These are phyloP conservation scores for Antrozous pallidus DNA, from an alignment of 2,797 vertebrate species.

Conservation along the genomic window DNA sequence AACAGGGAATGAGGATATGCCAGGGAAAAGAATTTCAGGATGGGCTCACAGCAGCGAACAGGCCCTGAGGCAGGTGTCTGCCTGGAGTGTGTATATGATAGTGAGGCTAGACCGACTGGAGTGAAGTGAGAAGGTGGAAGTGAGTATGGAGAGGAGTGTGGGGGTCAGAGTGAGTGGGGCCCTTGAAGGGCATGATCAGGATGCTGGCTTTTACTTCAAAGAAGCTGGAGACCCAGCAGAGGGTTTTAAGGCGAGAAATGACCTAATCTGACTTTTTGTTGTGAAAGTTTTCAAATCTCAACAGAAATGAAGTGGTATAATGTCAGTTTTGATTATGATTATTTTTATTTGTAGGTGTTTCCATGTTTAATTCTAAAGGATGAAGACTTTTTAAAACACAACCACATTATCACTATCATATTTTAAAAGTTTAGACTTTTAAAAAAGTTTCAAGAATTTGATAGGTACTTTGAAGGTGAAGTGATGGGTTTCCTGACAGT, in stretches of 20 bases:
- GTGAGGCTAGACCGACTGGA: background rate
- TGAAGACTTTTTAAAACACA: background rate
- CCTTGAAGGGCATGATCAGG: background rate
- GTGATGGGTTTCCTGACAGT: background rate
- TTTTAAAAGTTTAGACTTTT: conserved; percentile 21
- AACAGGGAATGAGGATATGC: background rate
- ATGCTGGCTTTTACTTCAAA: background rate
- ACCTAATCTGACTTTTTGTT: background rate
- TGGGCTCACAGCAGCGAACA: background rate
- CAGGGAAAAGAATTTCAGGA: background rate
- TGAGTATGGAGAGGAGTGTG: background rate
- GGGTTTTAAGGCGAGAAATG: background rate
- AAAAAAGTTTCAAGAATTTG: conserved; percentile 22
- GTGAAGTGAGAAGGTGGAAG: background rate
- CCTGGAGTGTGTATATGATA: background rate
- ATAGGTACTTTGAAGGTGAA: background rate
- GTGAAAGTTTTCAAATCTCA: background rate
- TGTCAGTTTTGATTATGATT: background rate
- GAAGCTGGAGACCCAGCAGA: background rate
- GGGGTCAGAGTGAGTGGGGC: background rate
- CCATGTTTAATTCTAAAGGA: background rate
- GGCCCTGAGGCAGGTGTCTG: background rate
- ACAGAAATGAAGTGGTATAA: background rate
- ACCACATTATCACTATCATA: background rate
- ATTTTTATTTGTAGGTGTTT: conserved; percentile 1